These are phyloP conservation scores for Drosophila rufa DNA, from an alignment of 1,140 invertebrate genomes.

Conservation along the genomic window DNA sequence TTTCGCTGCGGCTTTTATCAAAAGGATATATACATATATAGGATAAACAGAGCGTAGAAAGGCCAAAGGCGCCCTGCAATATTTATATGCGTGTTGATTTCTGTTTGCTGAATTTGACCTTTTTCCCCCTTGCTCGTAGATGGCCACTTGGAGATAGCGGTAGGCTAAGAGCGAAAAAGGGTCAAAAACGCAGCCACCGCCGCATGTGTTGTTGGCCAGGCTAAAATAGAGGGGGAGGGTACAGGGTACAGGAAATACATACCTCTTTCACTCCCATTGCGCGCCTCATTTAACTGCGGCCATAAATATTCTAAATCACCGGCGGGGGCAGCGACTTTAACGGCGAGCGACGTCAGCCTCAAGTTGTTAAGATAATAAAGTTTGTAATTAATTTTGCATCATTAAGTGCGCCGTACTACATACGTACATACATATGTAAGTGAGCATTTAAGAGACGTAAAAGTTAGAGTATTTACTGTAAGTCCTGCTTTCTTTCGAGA, in stretches of 20 bases:
- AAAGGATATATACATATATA: slow-evolving; percentile 39
- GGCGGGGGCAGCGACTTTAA: slow-evolving; percentile 50
- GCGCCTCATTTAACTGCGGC: slow-evolving; percentile 72
- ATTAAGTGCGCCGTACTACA: slow-evolving; percentile 56
- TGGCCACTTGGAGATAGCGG: slow-evolving; percentile 65
- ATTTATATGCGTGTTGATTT: slow-evolving; percentile 83
- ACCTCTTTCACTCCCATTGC: slow-evolving; percentile 39
- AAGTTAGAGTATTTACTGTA: background rate
- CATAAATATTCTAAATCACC: slow-evolving; percentile 82
- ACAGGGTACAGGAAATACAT: slow-evolving; percentile 2
- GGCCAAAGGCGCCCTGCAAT: slow-evolving; percentile 53
- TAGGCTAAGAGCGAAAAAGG: slow-evolving; percentile 50
- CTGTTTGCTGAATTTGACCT: slow-evolving; percentile 82
- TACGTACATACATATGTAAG: slow-evolving; percentile 7
- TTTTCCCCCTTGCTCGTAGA: slow-evolving; percentile 42
- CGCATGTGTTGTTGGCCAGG: slow-evolving; percentile 39
- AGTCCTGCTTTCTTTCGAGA: slow-evolving; percentile 22
- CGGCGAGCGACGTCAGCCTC: slow-evolving; percentile 39
- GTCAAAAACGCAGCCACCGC: slow-evolving; percentile 61
- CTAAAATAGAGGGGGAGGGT: background rate
- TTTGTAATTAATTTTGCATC: slow-evolving; percentile 84
- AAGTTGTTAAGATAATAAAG: slow-evolving; percentile 81
- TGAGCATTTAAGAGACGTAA: slow-evolving; percentile 13
- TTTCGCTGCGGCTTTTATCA: slow-evolving; percentile 68
- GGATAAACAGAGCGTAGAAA: slow-evolving; percentile 22